Conservation (phyloP, 2,797 vertebrate genomes). For the Darevskia nairensis region DNA sequence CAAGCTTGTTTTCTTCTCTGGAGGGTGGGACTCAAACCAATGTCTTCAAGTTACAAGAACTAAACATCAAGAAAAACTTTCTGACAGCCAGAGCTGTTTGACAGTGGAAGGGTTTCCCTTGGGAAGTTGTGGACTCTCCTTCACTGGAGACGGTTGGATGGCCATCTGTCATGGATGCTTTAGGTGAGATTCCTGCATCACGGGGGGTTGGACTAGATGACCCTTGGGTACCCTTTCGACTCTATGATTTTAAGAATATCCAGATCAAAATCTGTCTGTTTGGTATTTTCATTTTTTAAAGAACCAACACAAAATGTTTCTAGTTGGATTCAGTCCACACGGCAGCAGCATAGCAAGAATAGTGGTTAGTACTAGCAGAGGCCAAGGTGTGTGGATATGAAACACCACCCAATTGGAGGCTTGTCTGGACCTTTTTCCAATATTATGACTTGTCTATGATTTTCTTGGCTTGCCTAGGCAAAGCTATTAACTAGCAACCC, state of each 20-base stretch:
- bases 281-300: neutral
- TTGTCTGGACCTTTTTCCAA: conserved; percentile 24
- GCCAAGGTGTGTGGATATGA: conserved; percentile 32
- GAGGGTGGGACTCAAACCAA: too few species aligned
- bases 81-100: too few species aligned
- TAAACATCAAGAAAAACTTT: too few species aligned
- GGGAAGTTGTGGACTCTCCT: too few species aligned
- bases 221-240: too few species aligned
- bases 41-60: too few species aligned
- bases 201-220: too few species aligned
- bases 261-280: neutral
- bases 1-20: too few species aligned
- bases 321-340: neutral
- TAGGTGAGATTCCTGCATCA: too few species aligned
- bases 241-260: neutral
- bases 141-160: too few species aligned
- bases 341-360: conserved; percentile 45
- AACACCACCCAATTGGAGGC: conserved; percentile 34
- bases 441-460: neutral
- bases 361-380: conserved; percentile 11
- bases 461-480: conserved; percentile 32
- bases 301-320: conserved; percentile 10
- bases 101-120: too few species aligned
- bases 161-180: too few species aligned
- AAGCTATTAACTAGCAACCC: conserved; percentile 33